These are phyloP conservation scores for Tiaroga cobitis DNA, from an alignment of 2,797 vertebrate genomes.

Conservation along the genomic window DNA sequence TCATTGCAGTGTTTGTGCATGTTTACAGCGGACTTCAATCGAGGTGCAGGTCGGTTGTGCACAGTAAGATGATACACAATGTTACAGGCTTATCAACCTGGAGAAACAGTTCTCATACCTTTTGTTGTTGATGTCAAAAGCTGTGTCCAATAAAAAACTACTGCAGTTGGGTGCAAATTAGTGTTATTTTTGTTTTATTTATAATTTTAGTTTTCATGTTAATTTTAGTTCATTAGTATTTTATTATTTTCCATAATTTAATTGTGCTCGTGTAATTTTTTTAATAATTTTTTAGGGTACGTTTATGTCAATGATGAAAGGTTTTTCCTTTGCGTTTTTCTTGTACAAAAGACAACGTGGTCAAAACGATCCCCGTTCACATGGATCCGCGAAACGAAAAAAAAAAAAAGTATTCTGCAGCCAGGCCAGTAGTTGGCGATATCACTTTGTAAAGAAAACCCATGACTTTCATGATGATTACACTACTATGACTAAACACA, in stretches of 20 bases:
- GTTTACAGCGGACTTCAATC: neutral
- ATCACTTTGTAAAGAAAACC: too few relatives aligned
- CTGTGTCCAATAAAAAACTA: neutral
- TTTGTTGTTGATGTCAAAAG: neutral
- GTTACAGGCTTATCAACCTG: neutral
- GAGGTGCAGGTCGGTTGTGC: neutral
- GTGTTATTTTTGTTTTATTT: neutral
- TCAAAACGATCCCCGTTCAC: too few relatives aligned
- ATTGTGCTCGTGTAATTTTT: neutral
- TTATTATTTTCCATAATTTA: too few relatives aligned
- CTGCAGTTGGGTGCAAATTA: neutral
- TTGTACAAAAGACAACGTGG: too few relatives aligned
- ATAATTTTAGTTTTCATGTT: neutral
- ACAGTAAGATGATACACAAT: neutral
- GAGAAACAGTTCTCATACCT: neutral
- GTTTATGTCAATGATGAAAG: too few relatives aligned
- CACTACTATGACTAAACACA: too few relatives aligned
- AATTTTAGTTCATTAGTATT: neutral
- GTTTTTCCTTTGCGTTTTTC: too few relatives aligned
- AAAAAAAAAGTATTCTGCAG: too few relatives aligned
- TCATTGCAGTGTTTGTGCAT: neutral
- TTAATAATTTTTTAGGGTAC: neutral
- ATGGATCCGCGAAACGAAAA: too few relatives aligned
- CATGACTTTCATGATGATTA: too few relatives aligned
- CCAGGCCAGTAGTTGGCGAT: too few relatives aligned